Conservation (phyloP, 2,797 vertebrate genomes). For the Botia almorhae region DNA sequence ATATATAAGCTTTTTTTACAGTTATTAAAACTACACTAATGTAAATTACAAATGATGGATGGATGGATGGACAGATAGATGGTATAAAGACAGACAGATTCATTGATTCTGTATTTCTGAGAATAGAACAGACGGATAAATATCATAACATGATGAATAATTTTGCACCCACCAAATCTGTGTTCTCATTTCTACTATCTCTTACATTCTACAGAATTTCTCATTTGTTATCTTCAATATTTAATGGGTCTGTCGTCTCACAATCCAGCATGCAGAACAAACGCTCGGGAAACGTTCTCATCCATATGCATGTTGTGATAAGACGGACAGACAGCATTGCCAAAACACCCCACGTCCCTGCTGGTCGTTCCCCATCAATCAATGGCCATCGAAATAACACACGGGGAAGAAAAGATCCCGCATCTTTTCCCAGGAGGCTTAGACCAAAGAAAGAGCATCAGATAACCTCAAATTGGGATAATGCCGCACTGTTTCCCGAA, state of each 20-base stretch:
- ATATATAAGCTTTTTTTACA: too few relatives aligned
- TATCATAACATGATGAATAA: too few relatives aligned
- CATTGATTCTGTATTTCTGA: too few relatives aligned
- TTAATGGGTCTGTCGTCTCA: too few relatives aligned
- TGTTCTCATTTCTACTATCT: neutral
- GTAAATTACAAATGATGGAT: too few relatives aligned
- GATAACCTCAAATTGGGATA: slow-evolving; percentile 36
- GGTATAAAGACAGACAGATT: too few relatives aligned
- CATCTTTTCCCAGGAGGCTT: slow-evolving; percentile 17
- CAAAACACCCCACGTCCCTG: slow-evolving; percentile 5
- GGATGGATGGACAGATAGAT: too few relatives aligned
- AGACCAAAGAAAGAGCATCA: slow-evolving; percentile 31
- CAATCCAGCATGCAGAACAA: neutral
- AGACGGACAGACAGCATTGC: neutral
- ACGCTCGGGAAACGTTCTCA: slow-evolving; percentile 9
- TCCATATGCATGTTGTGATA: slow-evolving; percentile 23
- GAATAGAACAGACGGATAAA: too few relatives aligned
- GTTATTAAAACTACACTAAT: too few relatives aligned
- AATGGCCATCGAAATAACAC: slow-evolving; percentile 37
- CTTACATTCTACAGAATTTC: slow-evolving; percentile 17
- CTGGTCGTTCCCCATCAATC: slow-evolving; percentile 10
- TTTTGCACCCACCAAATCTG: neutral
- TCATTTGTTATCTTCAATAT: slow-evolving; percentile 40
- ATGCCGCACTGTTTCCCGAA: slow-evolving; percentile 26
- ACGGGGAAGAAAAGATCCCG: slow-evolving; percentile 9